Evolutionary conservation across 2,888 invertebrate genomes (phyloP), one percentile per base, ranked within the genome.

Genomic region (Zaprionus bogoriensis): DNA sequence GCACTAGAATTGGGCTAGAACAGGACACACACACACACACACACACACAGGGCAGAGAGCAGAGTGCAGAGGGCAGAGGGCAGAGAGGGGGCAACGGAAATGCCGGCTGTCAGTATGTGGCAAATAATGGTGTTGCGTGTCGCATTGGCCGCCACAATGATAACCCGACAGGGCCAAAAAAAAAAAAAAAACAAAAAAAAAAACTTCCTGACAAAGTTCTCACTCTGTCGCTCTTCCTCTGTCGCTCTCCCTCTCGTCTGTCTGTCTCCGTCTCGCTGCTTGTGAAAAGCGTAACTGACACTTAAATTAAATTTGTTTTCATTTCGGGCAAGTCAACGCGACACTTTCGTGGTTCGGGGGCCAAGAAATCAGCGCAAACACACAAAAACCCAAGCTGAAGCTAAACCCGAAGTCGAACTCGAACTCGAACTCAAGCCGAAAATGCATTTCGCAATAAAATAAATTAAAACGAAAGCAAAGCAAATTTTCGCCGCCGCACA

Each of bases 61-160:
- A 4, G 25, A 41, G 14, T 7, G 39, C 22, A 7, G 46, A 19
- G 44, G 58, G 38, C 60, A 57, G 17, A 30, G 28, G 50, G 0
- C 7, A 36, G 30, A 14, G 9, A 12, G 32, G 45, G 32, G 32
- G 32, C 30, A 36, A 66, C 65, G 84, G 81, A 81, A 84, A 63
- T 71, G 70, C 73, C 71, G 71, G 60, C 81, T 84, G 85, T 84
- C 78, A 78, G 64, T 81, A 58, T 79, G 85, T 82, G 85, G 85
- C 85, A 85, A 81, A 77, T 85, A 81, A 85, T 85, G 82, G 74
- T 70, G 79, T 81, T 81, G 81, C 81, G 81, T 81, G 85, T 85
- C 77, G 74, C 68, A 74, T 74, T 79, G 74, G 82, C 77, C 72
- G 69, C 53, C 77, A 52, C 81, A 79, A 64, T 82, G 81, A 78